phyloP scores from a whole-genome alignment of 2,797 vertebrate genomes.

The Anabacerthia variegaticeps region DNA sequence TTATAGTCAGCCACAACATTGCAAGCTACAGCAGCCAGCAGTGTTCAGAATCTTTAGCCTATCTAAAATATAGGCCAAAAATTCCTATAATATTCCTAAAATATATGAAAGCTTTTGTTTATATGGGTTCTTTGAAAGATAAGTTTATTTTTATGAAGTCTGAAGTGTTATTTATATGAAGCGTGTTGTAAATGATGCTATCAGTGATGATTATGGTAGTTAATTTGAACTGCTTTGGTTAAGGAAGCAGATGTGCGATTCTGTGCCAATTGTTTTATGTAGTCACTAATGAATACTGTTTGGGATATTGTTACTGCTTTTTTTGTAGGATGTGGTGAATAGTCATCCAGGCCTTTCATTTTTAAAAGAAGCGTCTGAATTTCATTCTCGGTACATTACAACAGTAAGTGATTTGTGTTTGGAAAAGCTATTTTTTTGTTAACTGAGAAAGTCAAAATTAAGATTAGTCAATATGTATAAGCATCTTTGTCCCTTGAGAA shows the following conservation, averaged over 20 bases:
- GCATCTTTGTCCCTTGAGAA: neutral
- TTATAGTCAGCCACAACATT: neutral
- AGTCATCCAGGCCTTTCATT: conserved; percentile 90
- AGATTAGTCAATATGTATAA: neutral
- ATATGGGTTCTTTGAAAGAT: neutral
- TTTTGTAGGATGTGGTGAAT: conserved; percentile 91
- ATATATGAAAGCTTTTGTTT: neutral
- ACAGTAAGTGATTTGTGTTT: conserved; percentile 82
- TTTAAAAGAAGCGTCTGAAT: conserved; percentile 93
- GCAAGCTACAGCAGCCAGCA: neutral
- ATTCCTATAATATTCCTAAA: neutral
- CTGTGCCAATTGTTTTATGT: neutral
- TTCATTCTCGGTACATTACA: conserved; percentile 96
- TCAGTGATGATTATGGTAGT: neutral
- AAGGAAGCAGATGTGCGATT: neutral
- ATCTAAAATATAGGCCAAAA: neutral
- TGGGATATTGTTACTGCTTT: neutral
- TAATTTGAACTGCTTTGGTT: neutral
- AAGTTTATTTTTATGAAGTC: neutral
- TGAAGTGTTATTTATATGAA: neutral
- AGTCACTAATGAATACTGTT: neutral
- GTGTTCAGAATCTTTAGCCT: neutral
- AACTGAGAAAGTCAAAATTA: neutral
- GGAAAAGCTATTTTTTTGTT: neutral
- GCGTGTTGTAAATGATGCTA: neutral